A percentile compares a stretch with the other conserved stretches of the same genome.
Conservation (phyloP, 2,113 vertebrate species). For the Antechinus flavipes region DNA sequence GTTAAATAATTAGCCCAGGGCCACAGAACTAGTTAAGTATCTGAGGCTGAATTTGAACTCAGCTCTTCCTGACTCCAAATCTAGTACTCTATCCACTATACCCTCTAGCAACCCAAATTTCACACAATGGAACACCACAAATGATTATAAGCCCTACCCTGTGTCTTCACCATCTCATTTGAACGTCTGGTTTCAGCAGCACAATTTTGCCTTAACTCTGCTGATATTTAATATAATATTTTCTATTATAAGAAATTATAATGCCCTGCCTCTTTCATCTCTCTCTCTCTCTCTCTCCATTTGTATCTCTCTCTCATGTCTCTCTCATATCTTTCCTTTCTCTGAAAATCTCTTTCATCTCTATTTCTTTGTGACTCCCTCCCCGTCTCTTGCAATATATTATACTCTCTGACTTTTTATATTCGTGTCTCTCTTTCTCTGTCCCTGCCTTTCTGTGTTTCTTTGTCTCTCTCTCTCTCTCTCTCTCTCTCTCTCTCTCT, state of each 20-base stretch:
- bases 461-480: background rate
- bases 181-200: constrained; percentile 1
- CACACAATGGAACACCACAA: background rate
- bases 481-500: background rate
- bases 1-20: background rate
- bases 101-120: background rate
- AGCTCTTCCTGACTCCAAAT: background rate
- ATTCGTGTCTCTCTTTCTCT: background rate
- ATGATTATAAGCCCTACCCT: background rate
- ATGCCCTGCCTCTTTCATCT: background rate
- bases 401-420: background rate
- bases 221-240: background rate
- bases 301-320: background rate
- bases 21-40: background rate
- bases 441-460: background rate
- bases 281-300: background rate
- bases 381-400: background rate
- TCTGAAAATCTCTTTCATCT: background rate
- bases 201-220: background rate
- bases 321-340: background rate
- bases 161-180: background rate
- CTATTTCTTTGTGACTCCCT: background rate
- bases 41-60: background rate
- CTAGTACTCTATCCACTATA: no score
- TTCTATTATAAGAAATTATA: background rate